Base-by-base conservation (phyloP, 2,888 invertebrate species). In the Polydrusus pterygomalis region DNA sequence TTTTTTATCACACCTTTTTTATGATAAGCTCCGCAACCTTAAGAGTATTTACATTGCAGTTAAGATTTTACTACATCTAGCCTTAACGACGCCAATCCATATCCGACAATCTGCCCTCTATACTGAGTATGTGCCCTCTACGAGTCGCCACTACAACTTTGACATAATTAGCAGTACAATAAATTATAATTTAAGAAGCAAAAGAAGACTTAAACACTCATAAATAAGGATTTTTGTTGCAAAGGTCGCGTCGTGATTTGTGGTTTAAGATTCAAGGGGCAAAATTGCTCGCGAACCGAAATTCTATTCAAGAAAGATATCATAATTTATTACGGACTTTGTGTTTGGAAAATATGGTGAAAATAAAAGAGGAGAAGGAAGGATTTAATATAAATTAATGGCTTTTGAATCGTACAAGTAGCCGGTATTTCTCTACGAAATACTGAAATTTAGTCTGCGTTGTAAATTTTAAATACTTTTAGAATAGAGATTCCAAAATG, bases 331-430 rank as follows among this genome's bases (percentile, higher is more conserved):
- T 18, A 38, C 18, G 11, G 58, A 38, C 38, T 60, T 60, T 38
- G 38, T 60, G 58, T 60, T 60, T 13, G 11, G 10, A 38, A 60
- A 60, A 60, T 60, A 60, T 60, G 58, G 58, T 34, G 38, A 38
- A 38, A 60, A 60, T 60, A 60, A 60, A 60, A 17, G 17, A 38
- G 11, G 38, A 60, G 38, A 60, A 2, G 58, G 10, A 38, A 15
- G 10, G 38, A 40, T 60, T 60, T 25, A 60, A 60, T 60, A 60
- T 15, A 60, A 60, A 60, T 60, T 60, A 17, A 60, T 60, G 18
- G 15, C 18, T 10, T 17, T 38, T 60, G 17, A 15, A 40, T 18
- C 38, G 38, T 38, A 60, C 58, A 60, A 60, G 38, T 58, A 17
- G 38, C 15, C 20, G 11, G 20, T 10, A 18, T 20, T 51, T 51